Base-by-base conservation (phyloP, 2,113 vertebrate species). In the Salvelinus fontinalis region DNA sequence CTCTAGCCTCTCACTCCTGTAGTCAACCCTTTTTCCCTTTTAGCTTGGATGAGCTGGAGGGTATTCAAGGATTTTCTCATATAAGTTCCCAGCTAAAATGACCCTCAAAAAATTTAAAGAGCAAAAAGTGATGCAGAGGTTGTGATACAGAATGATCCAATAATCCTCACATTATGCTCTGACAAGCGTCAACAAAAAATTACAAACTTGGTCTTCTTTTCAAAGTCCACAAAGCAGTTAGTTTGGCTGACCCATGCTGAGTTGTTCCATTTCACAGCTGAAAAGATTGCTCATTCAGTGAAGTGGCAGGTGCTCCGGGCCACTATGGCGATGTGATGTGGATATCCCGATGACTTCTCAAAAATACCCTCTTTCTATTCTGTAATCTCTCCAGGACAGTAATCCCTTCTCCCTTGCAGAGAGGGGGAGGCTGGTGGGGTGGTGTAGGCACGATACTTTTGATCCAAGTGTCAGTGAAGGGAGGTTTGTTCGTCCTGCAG, bases 401-500 rank as follows among this genome's bases (percentile, higher is more conserved):
- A 70, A 73, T 70, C 70, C 54, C 34, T 22, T 31, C 34, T 44
- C 70, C 13, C 31, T 65, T 59, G 18, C 68, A 0, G 5, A 29
- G 44, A 59, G 66, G 5, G 7, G 24, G 64, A 67, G 65, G 54
- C 54, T 57, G 13, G 54, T 57, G 39, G 39, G 39, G 2, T 44
- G 39, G 39, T 11, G 6, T 57, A 20, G 54, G 54, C 20, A 18
- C 18, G 67, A 57, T n/a, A 39, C 20, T 68, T 73, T 24, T 64
- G 67, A 44, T 13, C 65, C 16, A 29, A 16, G 24, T 29, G 24
- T 29, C 26, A 67, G 14, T 74, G 57, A 74, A 81, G 60, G 26
- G 67, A 60, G 74, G 59, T 67, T 72, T 49, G 44, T 16, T 72
- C 39, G 6, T 75, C 64, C 78, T 75, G 77, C 83, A 85, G 75